Evolutionary conservation across 2,888 invertebrate species (phyloP), one percentile per base, ranked within the genome.

Genomic region (Cataglyphis altisquamis): DNA sequence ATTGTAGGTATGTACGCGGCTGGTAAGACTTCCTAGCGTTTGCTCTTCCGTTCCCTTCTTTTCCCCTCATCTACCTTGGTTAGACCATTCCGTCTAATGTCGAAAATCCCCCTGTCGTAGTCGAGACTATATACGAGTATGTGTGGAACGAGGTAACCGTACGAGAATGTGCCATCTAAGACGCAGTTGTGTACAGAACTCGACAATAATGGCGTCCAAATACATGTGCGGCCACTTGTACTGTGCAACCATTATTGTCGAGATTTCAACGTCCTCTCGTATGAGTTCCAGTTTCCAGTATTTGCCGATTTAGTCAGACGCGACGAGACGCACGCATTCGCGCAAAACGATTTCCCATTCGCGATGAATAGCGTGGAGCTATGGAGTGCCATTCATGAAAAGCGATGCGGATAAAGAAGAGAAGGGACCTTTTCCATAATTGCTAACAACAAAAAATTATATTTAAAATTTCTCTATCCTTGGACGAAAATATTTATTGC

Each of bases 141-240:
- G 21, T 21, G 29, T n/a, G 41, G 41, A 73, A 60, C 62, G 60
- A 73, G 73, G 74, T 45, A 75, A 64, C 74, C 74, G 45, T 63
- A 74, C 45, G 63, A 74, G 45, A 74, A 74, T 74, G 63, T 41
- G 29, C 63, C 74, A 21, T 75, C 74, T 75, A 63, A 75, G 74
- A 63, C 63, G 74, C 63, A 64, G 48, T 63, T 75, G 63, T 75
- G 74, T 75, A 75, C 74, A 75, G 63, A 75, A 75, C 74, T 75
- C 74, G 74, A 75, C 74, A 75, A 75, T 75, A 75, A 75, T 75
- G 74, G 74, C 74, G 48, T 75, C 74, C 74, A 75, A 75, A 75
- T 75, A 75, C 64, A 64, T 75, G 64, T 48, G 64, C 74, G 74
- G 63, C 74, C 74, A 75, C 74, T 75, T 75, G 74, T 21, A 45